phyloP scores from a whole-genome alignment of 2,888 invertebrate species.

The Andrena bicolor region DNA sequence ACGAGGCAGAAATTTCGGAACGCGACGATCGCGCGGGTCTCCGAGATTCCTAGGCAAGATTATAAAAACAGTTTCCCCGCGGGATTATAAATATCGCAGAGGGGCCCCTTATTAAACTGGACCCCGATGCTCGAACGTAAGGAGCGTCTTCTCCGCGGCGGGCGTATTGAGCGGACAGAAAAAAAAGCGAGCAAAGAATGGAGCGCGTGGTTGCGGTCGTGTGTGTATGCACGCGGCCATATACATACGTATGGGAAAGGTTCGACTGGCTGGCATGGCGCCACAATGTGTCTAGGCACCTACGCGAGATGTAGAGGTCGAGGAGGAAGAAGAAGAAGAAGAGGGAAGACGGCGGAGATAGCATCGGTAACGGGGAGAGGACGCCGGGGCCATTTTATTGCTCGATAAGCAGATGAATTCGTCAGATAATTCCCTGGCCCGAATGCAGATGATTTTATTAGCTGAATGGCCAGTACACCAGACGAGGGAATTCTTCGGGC shows the following conservation, averaged over 20 bases:
- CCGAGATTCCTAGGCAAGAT: slow-evolving; percentile 70
- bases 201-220: neutral
- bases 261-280: slow-evolving; percentile 71
- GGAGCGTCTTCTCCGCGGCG: slow-evolving; percentile 33
- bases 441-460: slow-evolving; percentile 79
- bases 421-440: slow-evolving; percentile 81
- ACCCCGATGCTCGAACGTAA: slow-evolving; percentile 49
- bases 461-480: slow-evolving; percentile 61
- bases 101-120: slow-evolving; percentile 68
- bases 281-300: slow-evolving; percentile 73
- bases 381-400: slow-evolving; percentile 77
- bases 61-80: slow-evolving; percentile 69
- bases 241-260: slow-evolving; percentile 32
- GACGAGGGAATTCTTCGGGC: slow-evolving; percentile 64
- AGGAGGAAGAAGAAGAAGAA: slow-evolving; percentile 41
- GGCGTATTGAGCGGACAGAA: slow-evolving; percentile 56
- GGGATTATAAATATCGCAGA: slow-evolving; percentile 70
- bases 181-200: slow-evolving; percentile 61
- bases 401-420: slow-evolving; percentile 84
- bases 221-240: slow-evolving; percentile 6
- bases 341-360: slow-evolving; percentile 74
- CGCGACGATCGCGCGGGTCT: slow-evolving; percentile 13
- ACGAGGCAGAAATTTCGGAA: slow-evolving; percentile 6
- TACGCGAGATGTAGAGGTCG: slow-evolving; percentile 57
- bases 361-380: slow-evolving; percentile 75